phyloP scores from a whole-genome alignment of 2,888 invertebrate genomes.

The Ichneumon xanthorius region DNA sequence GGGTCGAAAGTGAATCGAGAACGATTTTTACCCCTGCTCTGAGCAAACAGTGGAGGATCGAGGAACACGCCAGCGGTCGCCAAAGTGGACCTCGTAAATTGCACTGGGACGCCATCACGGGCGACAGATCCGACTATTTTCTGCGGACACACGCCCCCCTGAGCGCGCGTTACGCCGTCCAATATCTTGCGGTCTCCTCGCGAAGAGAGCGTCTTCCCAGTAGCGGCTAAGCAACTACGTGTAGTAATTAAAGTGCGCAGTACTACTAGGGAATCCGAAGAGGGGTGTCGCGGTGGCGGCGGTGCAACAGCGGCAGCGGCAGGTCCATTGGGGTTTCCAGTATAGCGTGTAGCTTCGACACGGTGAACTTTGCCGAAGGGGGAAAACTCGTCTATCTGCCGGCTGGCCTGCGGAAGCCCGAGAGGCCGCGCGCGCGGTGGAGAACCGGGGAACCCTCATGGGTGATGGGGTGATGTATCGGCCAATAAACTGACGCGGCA shows the following conservation, averaged over 20 bases:
- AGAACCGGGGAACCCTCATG: conserved; percentile 70
- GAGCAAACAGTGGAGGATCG: conserved; percentile 11
- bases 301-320: conserved; percentile 51
- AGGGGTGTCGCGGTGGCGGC: conserved; percentile 68
- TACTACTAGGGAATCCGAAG: conserved; percentile 64
- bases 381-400: conserved; percentile 41
- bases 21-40: conserved; percentile 48
- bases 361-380: conserved; percentile 57
- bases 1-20: conserved; percentile 35
- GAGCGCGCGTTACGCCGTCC: conserved; percentile 55
- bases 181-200: conserved; percentile 71
- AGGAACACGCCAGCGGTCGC: conserved; percentile 38
- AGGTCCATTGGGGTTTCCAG: conserved; percentile 65
- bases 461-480: conserved; percentile 81
- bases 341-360: conserved; percentile 54
- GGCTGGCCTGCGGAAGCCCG: not conserved
- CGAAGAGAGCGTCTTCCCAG: conserved; percentile 49
- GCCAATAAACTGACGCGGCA: conserved; percentile 83
- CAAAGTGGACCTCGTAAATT: conserved; percentile 65
- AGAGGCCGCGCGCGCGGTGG: conserved; percentile 35
- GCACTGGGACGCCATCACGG: conserved; percentile 57
- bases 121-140: conserved; percentile 42
- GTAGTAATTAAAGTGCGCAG: conserved; percentile 75
- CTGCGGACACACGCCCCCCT: conserved; percentile 42
- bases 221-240: conserved; percentile 47